Conservation (phyloP, 2,888 invertebrate species). For the Tinea semifulvella region DNA sequence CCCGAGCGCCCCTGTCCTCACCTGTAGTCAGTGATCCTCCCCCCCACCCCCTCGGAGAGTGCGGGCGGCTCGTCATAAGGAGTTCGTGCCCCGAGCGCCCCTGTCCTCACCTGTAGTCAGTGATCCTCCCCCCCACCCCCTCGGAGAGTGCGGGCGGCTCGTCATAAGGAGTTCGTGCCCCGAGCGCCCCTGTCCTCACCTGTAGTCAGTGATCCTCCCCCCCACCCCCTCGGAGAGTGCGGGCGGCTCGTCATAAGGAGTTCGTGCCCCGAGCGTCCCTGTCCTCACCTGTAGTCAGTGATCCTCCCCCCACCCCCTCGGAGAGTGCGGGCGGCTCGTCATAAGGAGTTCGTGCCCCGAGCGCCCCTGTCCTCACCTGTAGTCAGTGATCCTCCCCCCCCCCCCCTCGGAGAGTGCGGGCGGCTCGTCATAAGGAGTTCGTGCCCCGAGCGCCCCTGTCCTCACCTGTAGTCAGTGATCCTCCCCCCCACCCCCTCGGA, state of each 20-base stretch:
- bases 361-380: slow-evolving; percentile 89
- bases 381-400: slow-evolving; percentile 94
- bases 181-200: slow-evolving; percentile 92
- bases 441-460: slow-evolving; percentile 88
- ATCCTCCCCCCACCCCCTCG: slow-evolving; percentile 95
- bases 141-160: slow-evolving; percentile 96
- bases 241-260: slow-evolving; percentile 93
- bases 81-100: slow-evolving; percentile 86
- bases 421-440: slow-evolving; percentile 92
- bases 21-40: slow-evolving; percentile 92
- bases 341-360: slow-evolving; percentile 86
- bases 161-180: slow-evolving; percentile 87
- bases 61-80: slow-evolving; percentile 95
- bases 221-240: slow-evolving; percentile 95
- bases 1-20: too few species aligned
- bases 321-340: slow-evolving; percentile 96
- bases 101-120: slow-evolving; percentile 96
- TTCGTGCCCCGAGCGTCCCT: slow-evolving; percentile 87
- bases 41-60: slow-evolving; percentile 93
- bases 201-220: slow-evolving; percentile 94
- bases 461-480: slow-evolving; percentile 92
- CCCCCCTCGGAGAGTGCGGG: slow-evolving; percentile 95
- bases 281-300: slow-evolving; percentile 96
- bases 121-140: slow-evolving; percentile 92
- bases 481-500: slow-evolving; percentile 94